Evolutionary conservation across 2,113 vertebrate species (phyloP).

Genomic region (Pseudolaguvia tuberculata): DNA sequence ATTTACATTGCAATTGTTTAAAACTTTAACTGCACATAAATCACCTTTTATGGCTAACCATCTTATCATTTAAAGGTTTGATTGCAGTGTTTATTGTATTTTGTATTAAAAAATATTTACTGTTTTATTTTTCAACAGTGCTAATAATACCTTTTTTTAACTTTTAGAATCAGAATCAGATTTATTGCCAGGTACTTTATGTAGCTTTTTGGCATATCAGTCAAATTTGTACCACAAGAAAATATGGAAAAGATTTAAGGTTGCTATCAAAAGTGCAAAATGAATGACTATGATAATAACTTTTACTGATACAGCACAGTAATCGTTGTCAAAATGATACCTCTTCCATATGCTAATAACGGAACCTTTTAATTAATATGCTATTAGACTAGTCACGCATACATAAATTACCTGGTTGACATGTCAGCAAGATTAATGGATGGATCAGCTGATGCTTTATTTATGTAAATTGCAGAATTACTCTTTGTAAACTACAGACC

Average conservation of each 20-base stretch:
- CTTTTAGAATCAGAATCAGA: too few species aligned
- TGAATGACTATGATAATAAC: slow-evolving; percentile 34
- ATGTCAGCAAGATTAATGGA: slow-evolving; percentile 72
- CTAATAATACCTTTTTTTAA: neutral
- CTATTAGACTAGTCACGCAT: slow-evolving; percentile 55
- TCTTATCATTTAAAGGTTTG: neutral
- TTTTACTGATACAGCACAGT: slow-evolving; percentile 38
- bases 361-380: slow-evolving; percentile 62
- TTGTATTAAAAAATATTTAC: neutral
- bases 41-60: neutral
- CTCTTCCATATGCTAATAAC: slow-evolving; percentile 57
- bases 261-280: neutral
- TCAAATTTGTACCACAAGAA: neutral
- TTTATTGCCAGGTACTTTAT: neutral
- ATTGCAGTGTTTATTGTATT: neutral
- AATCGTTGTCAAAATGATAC: slow-evolving; percentile 48
- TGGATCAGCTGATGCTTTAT: slow-evolving; percentile 62
- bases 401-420: slow-evolving; percentile 64
- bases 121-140: neutral
- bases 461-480: slow-evolving; percentile 70
- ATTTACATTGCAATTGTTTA: neutral
- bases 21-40: neutral
- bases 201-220: neutral
- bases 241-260: neutral
- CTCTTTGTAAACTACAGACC: slow-evolving; percentile 64